phyloP scores from a whole-genome alignment of 1,140 invertebrate genomes.

The Saccostrea echinata region DNA sequence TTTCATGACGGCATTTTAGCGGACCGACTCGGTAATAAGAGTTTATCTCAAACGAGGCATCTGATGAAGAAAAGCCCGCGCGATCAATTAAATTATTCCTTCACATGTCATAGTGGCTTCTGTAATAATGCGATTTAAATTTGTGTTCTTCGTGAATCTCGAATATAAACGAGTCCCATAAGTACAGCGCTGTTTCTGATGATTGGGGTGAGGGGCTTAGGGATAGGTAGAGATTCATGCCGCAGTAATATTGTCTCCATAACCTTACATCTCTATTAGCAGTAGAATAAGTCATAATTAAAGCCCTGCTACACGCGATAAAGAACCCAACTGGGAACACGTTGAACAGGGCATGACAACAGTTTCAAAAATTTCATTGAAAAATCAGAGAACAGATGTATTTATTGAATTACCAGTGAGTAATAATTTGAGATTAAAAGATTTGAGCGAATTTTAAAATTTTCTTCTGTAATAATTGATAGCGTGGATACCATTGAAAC shows the following conservation, averaged over 20 bases:
- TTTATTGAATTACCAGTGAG: too few relatives aligned
- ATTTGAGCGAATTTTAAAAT: too few relatives aligned
- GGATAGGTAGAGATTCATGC: background rate
- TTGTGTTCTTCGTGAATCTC: constrained; percentile 14
- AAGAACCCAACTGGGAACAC: too few relatives aligned
- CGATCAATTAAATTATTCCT: constrained; percentile 10
- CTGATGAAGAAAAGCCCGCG: constrained; percentile 3
- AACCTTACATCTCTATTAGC: background rate
- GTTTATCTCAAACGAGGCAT: constrained; percentile 25
- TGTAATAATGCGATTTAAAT: constrained; percentile 24
- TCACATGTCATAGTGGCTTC: background rate
- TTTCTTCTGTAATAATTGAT: too few relatives aligned
- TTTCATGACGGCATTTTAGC: constrained; percentile 27
- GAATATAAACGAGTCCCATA: background rate
- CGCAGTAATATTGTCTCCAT: background rate
- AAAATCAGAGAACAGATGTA: too few relatives aligned
- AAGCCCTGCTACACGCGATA: too few relatives aligned
- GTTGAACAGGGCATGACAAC: too few relatives aligned
- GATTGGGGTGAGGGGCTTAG: background rate
- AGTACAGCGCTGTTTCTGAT: background rate
- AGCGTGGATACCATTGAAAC: too few relatives aligned
- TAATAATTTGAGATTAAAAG: too few relatives aligned
- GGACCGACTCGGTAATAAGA: constrained; percentile 18
- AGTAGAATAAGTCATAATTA: too few relatives aligned
- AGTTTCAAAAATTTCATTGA: too few relatives aligned